Percentiles rank a stretch among this genome's conserved stretches.
Evolutionary conservation across 2,888 invertebrate genomes (phyloP).

Genomic region (Diaprepes abbreviatus): DNA sequence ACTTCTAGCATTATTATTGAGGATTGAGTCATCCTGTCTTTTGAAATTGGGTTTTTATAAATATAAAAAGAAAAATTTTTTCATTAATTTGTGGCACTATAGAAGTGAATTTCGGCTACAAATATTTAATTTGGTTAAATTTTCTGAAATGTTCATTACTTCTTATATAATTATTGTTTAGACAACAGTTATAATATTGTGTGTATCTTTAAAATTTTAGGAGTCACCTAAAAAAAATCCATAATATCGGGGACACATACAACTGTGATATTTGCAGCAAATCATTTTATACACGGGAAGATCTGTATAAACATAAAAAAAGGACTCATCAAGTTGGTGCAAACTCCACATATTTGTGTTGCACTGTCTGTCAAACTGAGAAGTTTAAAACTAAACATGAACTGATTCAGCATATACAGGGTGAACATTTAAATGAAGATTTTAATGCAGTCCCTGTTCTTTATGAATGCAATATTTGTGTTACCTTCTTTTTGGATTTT

Average conservation of each 20-base stretch:
- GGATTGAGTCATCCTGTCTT: no score
- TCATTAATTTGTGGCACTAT: no score
- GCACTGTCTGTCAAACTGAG: not conserved
- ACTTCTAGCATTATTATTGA: no score
- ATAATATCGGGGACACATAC: not conserved
- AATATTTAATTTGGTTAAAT: no score
- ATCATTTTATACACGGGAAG: not conserved
- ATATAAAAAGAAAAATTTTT: no score
- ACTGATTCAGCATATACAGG: slow-evolving; percentile 2
- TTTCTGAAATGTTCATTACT: no score
- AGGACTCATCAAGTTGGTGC: not conserved
- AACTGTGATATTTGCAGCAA: not conserved
- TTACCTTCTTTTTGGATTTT: slow-evolving; percentile 9
- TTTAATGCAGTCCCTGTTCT: not conserved
- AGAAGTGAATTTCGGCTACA: no score
- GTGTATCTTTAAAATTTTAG: no score
- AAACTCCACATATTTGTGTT: not conserved
- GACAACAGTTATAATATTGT: no score
- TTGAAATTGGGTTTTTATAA: no score
- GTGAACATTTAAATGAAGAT: not conserved
- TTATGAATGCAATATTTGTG: slow-evolving; percentile 6
- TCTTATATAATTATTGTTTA: no score
- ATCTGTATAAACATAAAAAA: slow-evolving; percentile 3
- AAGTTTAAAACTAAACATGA: slow-evolving; percentile 11
- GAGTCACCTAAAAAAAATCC: slow-evolving; percentile 8